Evolutionary conservation across 2,888 invertebrate genomes (phyloP).

Genomic region (Dioctria rufipes): DNA sequence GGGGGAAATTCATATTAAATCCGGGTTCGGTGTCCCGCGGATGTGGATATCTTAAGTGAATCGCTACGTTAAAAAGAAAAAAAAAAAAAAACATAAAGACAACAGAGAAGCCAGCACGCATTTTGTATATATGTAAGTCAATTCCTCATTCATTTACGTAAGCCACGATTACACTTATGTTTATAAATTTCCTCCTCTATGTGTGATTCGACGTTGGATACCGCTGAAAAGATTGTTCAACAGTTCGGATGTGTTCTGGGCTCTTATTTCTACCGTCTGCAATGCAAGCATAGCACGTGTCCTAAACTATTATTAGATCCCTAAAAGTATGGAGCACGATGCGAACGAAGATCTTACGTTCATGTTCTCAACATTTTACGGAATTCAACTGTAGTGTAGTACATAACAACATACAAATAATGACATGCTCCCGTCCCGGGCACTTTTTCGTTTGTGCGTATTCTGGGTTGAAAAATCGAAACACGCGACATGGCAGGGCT

Average conservation of each 20-base stretch:
- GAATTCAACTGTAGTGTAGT: too few relatives aligned
- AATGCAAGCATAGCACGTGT: slow-evolving; percentile 27
- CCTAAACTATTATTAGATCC: slow-evolving; percentile 14
- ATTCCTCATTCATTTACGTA: too few relatives aligned
- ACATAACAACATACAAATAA: too few relatives aligned
- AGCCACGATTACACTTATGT: not conserved
- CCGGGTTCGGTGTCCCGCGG: too few relatives aligned
- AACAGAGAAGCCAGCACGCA: too few relatives aligned
- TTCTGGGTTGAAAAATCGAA: not conserved
- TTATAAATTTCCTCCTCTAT: not conserved
- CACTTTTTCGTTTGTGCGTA: not conserved
- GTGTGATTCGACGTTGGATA: not conserved
- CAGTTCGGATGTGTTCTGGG: slow-evolving; percentile 6
- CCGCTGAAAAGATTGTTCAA: not conserved
- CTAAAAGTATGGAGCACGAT: not conserved
- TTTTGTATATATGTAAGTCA: too few relatives aligned
- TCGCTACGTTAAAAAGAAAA: too few relatives aligned
- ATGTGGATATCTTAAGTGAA: too few relatives aligned
- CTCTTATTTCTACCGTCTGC: not conserved
- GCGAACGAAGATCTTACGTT: not conserved
- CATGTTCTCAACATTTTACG: not conserved
- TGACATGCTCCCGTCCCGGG: too few relatives aligned
- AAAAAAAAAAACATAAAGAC: too few relatives aligned
- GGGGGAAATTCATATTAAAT: too few relatives aligned
- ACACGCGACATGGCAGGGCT: too few relatives aligned